These are phyloP conservation scores for Tympanuchus pallidicinctus DNA, from an alignment of 2,113 vertebrate species.

Conservation along the genomic window DNA sequence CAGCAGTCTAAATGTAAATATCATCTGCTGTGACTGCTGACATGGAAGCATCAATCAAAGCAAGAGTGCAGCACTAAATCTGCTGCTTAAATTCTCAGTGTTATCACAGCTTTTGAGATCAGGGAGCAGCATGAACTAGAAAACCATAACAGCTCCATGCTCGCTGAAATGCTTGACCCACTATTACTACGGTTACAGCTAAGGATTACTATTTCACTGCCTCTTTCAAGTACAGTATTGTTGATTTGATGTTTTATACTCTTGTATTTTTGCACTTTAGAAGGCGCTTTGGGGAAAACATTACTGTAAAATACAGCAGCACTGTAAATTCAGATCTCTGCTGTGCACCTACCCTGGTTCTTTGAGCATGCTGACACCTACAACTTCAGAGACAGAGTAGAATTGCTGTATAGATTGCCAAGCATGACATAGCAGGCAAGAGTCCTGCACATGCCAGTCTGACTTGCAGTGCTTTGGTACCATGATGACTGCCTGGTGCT, in stretches of 20 bases:
- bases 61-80: neutral
- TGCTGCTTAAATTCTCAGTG: conserved; percentile 1
- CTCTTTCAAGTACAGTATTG: neutral
- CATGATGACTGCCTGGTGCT: neutral
- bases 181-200: neutral
- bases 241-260: neutral
- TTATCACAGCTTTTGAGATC: conserved; percentile 2
- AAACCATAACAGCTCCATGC: neutral
- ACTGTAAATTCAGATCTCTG: neutral
- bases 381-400: neutral
- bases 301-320: neutral
- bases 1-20: conserved; percentile 43
- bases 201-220: neutral
- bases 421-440: neutral
- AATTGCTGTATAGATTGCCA: neutral
- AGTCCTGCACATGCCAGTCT: neutral
- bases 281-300: neutral
- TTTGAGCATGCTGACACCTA: neutral
- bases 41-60: neutral
- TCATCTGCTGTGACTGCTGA: conserved; percentile 40
- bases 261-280: neutral
- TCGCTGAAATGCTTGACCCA: neutral
- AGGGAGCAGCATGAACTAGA: neutral
- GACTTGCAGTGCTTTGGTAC: neutral
- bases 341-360: neutral